phyloP scores from a whole-genome alignment of 1,140 invertebrate species.

The Mactra quadrangularis region DNA sequence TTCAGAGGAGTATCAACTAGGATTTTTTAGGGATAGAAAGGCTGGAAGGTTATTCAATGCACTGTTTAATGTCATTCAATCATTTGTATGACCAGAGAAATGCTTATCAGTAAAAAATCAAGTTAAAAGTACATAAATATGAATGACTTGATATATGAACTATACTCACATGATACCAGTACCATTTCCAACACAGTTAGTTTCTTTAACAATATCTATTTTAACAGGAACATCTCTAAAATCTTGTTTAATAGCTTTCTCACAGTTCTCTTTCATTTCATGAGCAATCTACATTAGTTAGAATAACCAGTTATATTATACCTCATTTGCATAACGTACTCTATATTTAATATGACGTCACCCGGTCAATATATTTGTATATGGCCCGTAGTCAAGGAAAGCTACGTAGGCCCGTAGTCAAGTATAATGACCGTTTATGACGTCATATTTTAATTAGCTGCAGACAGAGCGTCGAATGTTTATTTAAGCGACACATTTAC shows the following conservation, averaged over 20 bases:
- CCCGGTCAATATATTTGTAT: too few relatives aligned
- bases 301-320: too few relatives aligned
- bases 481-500: too few relatives aligned
- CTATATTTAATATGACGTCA: too few relatives aligned
- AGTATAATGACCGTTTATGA: too few relatives aligned
- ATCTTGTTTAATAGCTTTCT: conserved; percentile 83
- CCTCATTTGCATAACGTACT: too few relatives aligned
- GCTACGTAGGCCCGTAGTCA: too few relatives aligned
- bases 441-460: too few relatives aligned
- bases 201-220: conserved; percentile 90
- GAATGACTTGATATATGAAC: background rate
- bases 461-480: too few relatives aligned
- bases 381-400: too few relatives aligned
- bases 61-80: too few relatives aligned
- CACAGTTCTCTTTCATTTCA: conserved; percentile 87
- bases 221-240: conserved; percentile 85
- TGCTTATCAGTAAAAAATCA: background rate
- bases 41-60: background rate
- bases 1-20: background rate
- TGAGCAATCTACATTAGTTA: conserved; percentile 88
- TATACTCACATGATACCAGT: conserved; percentile 90
- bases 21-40: background rate
- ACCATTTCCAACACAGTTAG: conserved; percentile 88
- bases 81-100: background rate
- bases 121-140: background rate